Base-by-base conservation (phyloP, 2,888 invertebrate species). In the Tenthredo scrophulariae region DNA sequence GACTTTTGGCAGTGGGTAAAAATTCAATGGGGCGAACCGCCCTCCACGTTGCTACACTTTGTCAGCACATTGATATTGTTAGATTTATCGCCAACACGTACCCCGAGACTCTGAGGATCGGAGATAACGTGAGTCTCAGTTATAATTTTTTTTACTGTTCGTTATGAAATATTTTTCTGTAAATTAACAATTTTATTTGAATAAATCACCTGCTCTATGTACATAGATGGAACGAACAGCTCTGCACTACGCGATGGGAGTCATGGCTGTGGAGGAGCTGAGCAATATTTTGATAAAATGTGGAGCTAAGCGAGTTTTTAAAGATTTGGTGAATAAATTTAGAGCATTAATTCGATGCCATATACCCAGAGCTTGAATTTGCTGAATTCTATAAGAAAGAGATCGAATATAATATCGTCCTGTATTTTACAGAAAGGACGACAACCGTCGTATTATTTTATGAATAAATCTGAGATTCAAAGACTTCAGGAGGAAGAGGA, bases 231-330 rank as follows among this genome's bases (percentile, higher is more conserved):
- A 98, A 92, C 95, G 98, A 89, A 97, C 97, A 15, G 96, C 98
- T 0, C 94, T 98, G 46, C 98, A 98, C 93, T 98, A 98, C 93
- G 97, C 98, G 0, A 97, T 98, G 98, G 98, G 97, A 9, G 96
- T 98, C 3, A 97, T 97, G 85, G 96, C 97, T 88, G 97, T 98
- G 85, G 98, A 98, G 93, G 95, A 96, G 13, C 94, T 98, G 72
- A 98, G 97, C 90, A 95, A 96, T 87, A 95, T 98, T 83, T 94
- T 98, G 43, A 97, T 98, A 84, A 95, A 97, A 90, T 96, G 97
- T 13, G 98, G 98, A 50, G 97, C 98, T 65, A 97, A 97, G 91
- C 95, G 98, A 86, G 96, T 97, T 0, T 94, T 96, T 4, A 98
- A 98, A 92, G 98, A 98, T 94, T 94, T 98, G 92, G 95, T 95